Evolutionary conservation across 2,113 vertebrate genomes (phyloP).

Genomic region (Ptyas mucosa): DNA sequence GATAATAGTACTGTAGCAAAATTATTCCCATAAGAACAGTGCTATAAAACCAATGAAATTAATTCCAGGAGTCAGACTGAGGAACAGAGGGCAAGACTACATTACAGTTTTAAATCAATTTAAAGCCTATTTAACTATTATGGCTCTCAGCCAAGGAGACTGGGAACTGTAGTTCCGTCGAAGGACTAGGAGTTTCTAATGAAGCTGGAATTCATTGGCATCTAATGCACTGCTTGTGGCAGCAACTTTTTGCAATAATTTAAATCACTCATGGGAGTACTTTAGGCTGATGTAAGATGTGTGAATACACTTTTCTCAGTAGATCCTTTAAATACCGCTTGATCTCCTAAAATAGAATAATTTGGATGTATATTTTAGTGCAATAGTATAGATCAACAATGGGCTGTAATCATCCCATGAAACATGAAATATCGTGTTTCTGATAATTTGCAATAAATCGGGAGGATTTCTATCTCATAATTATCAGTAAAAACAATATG

Average conservation of each 20-base stretch:
- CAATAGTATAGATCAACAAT: background rate
- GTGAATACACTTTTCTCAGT: background rate
- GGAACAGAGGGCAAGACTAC: background rate
- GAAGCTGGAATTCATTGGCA: background rate
- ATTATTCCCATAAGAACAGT: conserved; percentile 2
- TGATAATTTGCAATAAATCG: background rate
- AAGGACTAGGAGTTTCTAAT: background rate
- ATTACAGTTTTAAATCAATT: conserved; percentile 16
- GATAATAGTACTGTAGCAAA: background rate
- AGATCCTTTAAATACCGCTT: background rate
- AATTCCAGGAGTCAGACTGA: conserved; percentile 19
- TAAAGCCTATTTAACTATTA: conserved; percentile 8
- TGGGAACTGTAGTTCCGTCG: conserved; percentile 12
- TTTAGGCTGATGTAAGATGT: background rate
- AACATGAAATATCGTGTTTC: background rate
- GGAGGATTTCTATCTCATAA: background rate
- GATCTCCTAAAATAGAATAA: background rate
- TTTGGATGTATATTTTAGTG: background rate
- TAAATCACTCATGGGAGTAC: background rate
- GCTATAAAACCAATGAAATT: background rate
- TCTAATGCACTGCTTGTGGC: background rate
- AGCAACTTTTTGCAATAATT: background rate
- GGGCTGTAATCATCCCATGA: background rate
- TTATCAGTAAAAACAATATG: background rate
- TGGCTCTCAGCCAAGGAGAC: conserved; percentile 5